Conservation (phyloP, 2,797 vertebrate species). For the Pangasius djambal region DNA sequence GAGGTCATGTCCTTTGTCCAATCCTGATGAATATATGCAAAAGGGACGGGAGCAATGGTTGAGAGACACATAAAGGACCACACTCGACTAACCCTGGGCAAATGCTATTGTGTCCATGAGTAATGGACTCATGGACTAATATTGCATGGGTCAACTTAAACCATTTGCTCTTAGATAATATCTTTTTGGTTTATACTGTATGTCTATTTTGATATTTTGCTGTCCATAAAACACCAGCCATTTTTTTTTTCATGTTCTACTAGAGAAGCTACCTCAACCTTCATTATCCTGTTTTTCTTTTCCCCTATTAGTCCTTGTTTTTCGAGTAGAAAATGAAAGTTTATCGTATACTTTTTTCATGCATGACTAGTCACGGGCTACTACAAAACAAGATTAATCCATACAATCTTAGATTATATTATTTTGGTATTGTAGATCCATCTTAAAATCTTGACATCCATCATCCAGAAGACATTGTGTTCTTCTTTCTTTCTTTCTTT, state of each 20-base stretch:
- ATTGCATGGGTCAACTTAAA: not conserved
- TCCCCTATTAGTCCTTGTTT: not conserved
- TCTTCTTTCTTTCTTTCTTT: not conserved
- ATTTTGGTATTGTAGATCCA: not conserved
- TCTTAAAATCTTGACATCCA: not conserved
- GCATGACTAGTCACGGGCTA: not conserved
- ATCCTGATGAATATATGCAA: slow-evolving; percentile 53
- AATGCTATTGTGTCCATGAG: slow-evolving; percentile 20
- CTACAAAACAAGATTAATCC: not conserved
- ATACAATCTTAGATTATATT: not conserved
- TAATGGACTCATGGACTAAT: not conserved
- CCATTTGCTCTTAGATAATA: not conserved
- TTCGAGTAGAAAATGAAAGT: not conserved
- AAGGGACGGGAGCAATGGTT: slow-evolving; percentile 1
- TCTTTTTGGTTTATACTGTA: not conserved
- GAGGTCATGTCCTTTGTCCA: slow-evolving; percentile 58
- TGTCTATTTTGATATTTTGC: not conserved
- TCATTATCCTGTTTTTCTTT: not conserved
- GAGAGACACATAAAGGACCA: slow-evolving; percentile 36
- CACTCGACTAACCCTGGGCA: not conserved
- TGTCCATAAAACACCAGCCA: not conserved
- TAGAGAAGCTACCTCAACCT: not conserved
- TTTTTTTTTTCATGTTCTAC: not conserved
- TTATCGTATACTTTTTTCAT: not conserved
- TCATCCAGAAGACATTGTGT: not conserved